phyloP scores from a whole-genome alignment of 2,888 invertebrate species.

The Xanthia togata region DNA sequence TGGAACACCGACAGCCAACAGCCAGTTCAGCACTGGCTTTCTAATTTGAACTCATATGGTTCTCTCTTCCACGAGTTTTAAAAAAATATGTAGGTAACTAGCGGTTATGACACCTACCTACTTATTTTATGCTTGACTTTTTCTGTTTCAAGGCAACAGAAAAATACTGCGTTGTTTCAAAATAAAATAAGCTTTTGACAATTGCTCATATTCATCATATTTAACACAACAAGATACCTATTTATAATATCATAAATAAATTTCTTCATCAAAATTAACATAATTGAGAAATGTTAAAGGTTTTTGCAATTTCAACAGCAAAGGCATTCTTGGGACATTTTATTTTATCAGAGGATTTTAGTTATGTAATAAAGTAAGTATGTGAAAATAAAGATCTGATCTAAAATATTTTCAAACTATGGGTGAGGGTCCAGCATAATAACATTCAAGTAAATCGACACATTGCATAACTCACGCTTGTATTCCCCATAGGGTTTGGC shows the following conservation, averaged over 20 bases:
- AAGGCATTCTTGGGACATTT: no score
- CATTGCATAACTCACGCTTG: no score
- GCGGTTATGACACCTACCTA: no score
- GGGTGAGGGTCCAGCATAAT: no score
- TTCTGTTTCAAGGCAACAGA: no score
- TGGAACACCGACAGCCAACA: no score
- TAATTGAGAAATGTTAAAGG: slow-evolving; percentile 7
- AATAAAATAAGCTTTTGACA: slow-evolving; percentile 13
- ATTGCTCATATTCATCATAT: slow-evolving; percentile 31
- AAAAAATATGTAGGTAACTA: not conserved
- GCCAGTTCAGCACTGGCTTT: no score
- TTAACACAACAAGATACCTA: slow-evolving; percentile 17
- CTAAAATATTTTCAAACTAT: no score
- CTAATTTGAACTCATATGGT: not conserved
- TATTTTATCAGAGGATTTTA: not conserved
- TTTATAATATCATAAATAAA: slow-evolving; percentile 9
- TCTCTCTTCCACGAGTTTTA: not conserved
- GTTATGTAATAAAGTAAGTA: not conserved
- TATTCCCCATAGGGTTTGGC: no score
- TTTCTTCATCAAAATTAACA: slow-evolving; percentile 12
- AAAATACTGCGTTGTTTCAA: not conserved
- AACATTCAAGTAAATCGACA: no score
- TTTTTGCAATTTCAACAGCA: not conserved
- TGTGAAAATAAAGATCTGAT: not conserved
- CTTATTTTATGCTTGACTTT: not conserved